Evolutionary conservation across 2,888 invertebrate species (phyloP), one percentile per base, ranked within the genome.

Genomic region (Drosophila fungiperda): DNA sequence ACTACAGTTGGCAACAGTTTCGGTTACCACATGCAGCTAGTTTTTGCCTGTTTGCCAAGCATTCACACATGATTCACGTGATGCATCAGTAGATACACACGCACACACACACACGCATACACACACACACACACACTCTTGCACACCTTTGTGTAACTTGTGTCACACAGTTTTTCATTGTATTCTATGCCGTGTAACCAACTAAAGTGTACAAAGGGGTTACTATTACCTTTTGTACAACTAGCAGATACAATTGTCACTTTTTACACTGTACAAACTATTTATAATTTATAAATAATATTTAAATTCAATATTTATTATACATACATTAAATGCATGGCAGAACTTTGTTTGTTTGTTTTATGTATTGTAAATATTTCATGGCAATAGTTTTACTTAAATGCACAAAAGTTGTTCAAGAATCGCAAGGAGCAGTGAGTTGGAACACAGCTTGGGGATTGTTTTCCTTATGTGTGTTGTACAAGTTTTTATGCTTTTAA

Each of bases 91-190:
- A 29, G 12, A 40, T 23, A 36, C 17, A n/a, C 15, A 50, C 4
- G 20, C 17, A 33, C 33, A 40, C 32, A 12, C 6, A 26, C 26
- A 63, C 3, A 32, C 33, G n/a, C 26, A 48, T 0, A 20, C 26
- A 26, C 26, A 26, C 26, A 26, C 26, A 26, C 26, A 29, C 29
- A 29, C 29, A 29, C 5, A 29, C 29, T 6, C 42, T 52, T 62
- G 50, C 38, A 29, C 60, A 55, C 20, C 40, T 65, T 62, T 66
- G 49, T 66, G 48, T 50, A 63, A 33, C 49, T 54, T 68, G 45
- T 61, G 63, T 40, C 45, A 62, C 60, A 72, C 48, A 68, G 63
- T 48, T 42, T 71, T 71, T 71, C 65, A 73, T 76, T 66, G 67
- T 50, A 36, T 67, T 42, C 23, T 26, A 35, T 68, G 35, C 57